Base-by-base conservation (phyloP, 2,113 vertebrate genomes). In the Ondatra zibethicus region DNA sequence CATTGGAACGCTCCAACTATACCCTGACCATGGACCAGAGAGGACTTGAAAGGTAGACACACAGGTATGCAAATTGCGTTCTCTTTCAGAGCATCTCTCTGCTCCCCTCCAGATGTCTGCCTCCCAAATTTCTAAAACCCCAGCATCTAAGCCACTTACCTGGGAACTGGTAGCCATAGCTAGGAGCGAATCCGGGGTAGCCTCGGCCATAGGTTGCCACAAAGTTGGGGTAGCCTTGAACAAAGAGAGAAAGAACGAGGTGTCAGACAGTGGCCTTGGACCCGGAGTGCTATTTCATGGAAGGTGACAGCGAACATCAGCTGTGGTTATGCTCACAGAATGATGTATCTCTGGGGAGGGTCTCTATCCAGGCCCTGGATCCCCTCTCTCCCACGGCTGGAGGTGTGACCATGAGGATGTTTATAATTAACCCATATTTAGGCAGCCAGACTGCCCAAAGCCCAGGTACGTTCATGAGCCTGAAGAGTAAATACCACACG, bases 111-210 rank as follows among this genome's bases (percentile, higher is more conserved):
- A 58, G 33, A 42, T 25, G 31, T 58, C 80, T 52, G 65, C 42
- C 86, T 77, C 76, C 86, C 1, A 2, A 17, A 72, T 73, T 88
- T 88, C 89, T 52, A 90, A 73, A 82, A 65, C 55, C 66, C 39
- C 0, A 5, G 52, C 65, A 52, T 73, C 42, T 93, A 50, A 94
- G 2, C 89, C 96, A 99, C 99, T 91, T 98, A 99, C 99, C 99
- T 98, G 99, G 99, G 98, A 99, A 99, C 98, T 99, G 99, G 98
- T 99, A 99, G 98, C 99, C 99, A 98, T 99, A 99, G 98, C 99
- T 99, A 66, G 99, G 99, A 98, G 99, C 99, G 96, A 99, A 99
- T 99, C 99, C 99, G 92, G 99, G 99, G 97, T 99, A 99, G 98
- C 99, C 99, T 84, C 99, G 99, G 97, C 99, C 99, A 42, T 99